Percentiles rank a stretch among this genome's conserved stretches.
phyloP scores from a whole-genome alignment of 2,888 invertebrate genomes.

The Andrena camellia region DNA sequence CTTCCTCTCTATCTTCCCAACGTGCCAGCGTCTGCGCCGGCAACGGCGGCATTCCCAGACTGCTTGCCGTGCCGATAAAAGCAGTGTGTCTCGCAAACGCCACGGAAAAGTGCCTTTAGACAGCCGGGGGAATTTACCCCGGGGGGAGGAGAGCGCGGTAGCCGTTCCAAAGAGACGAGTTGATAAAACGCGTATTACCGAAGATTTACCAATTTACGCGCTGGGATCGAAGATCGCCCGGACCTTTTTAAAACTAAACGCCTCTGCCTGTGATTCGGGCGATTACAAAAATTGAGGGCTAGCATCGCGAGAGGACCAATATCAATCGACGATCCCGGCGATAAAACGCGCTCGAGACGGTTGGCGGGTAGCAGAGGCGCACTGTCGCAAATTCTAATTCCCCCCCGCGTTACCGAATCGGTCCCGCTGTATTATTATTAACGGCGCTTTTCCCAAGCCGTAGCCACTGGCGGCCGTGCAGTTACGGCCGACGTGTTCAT shows the following conservation, averaged over 20 bases:
- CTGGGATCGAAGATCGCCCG: not conserved
- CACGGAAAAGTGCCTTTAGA: conserved; percentile 67
- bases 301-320: no score
- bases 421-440: conserved; percentile 42
- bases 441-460: conserved; percentile 12
- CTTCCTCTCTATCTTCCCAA: conserved; percentile 40
- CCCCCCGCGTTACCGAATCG: not conserved
- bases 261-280: no score
- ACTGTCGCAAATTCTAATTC: conserved; percentile 36
- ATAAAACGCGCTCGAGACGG: not conserved
- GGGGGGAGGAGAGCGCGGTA: conserved; percentile 49
- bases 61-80: conserved; percentile 67
- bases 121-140: conserved; percentile 59
- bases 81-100: conserved; percentile 62
- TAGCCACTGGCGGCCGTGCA: not conserved
- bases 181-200: conserved; percentile 61
- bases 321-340: no score
- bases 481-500: conserved; percentile 42
- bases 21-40: conserved; percentile 49
- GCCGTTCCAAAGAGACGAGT: conserved; percentile 56
- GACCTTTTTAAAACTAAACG: not conserved
- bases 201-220: conserved; percentile 52
- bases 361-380: no score
- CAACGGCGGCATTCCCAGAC: conserved; percentile 60
- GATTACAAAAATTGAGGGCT: no score